phyloP scores from a whole-genome alignment of 1,140 invertebrate genomes.

The Camponotus vicinus region DNA sequence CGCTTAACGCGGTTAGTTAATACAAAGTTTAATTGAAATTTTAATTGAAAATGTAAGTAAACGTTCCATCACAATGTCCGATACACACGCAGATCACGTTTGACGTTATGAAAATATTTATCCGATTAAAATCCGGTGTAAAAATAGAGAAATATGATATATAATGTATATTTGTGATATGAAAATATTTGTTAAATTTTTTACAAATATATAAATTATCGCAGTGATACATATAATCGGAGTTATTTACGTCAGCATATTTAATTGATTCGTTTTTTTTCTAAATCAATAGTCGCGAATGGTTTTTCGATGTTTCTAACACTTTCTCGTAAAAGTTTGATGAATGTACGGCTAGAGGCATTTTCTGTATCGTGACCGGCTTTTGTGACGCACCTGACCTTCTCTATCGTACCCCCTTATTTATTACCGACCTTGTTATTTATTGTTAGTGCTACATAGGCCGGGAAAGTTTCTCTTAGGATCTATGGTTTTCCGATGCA shows the following conservation, averaged over 20 bases:
- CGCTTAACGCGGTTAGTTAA: constrained; percentile 32
- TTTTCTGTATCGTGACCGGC: constrained; percentile 54
- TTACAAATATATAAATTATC: neutral
- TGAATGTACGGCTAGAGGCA: neutral
- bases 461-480: constrained; percentile 48
- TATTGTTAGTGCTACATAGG: constrained; percentile 54
- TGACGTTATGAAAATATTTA: constrained; percentile 16
- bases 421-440: constrained; percentile 59
- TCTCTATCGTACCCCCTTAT: constrained; percentile 42
- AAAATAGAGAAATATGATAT: too few relatives aligned
- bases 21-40: constrained; percentile 48
- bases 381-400: constrained; percentile 53
- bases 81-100: neutral
- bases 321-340: constrained; percentile 27
- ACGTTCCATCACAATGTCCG: neutral
- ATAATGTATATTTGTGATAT: too few relatives aligned
- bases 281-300: constrained; percentile 9
- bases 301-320: constrained; percentile 25
- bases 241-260: neutral
- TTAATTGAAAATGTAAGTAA: constrained; percentile 35
- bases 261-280: neutral
- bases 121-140: too few relatives aligned
- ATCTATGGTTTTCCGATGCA: constrained; percentile 50
- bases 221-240: neutral
- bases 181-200: too few relatives aligned